Conservation (phyloP, 1,140 invertebrate genomes). For the Drosophila melanica region DNA sequence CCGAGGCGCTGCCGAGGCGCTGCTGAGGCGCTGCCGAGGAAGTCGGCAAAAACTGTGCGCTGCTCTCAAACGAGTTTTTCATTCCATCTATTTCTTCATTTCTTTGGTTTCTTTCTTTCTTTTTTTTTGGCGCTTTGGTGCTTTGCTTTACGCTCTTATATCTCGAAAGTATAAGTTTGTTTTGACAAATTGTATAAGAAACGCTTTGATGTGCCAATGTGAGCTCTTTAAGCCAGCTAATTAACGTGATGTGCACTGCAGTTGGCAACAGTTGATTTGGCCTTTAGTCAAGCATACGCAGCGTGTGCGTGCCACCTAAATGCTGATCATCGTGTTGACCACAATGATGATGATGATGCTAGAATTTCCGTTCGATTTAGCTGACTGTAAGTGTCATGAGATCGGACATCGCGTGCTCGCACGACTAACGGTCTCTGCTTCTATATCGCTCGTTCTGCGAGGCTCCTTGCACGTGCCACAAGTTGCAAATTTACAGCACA, state of each 20-base stretch:
- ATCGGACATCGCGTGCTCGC: conserved; percentile 24
- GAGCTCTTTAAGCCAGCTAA: conserved; percentile 62
- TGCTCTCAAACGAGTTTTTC: conserved; percentile 71
- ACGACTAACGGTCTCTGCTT: conserved; percentile 18
- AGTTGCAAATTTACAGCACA: conserved; percentile 9
- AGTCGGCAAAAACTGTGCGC: conserved; percentile 44
- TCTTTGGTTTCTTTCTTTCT: neutral
- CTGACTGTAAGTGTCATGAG: neutral
- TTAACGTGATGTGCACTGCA: conserved; percentile 46
- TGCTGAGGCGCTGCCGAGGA: conserved; percentile 16
- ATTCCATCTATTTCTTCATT: conserved; percentile 27
- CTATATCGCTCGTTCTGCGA: no score
- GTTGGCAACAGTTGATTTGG: neutral
- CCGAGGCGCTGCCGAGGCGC: conserved; percentile 12
- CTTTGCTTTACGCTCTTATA: conserved; percentile 72
- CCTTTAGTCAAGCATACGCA: conserved; percentile 39
- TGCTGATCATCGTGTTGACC: neutral
- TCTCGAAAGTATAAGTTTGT: conserved; percentile 80
- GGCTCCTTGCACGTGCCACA: conserved; percentile 26
- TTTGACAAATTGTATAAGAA: conserved; percentile 79
- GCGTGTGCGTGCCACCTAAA: conserved; percentile 19
- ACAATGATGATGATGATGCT: neutral
- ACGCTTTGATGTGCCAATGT: conserved; percentile 52
- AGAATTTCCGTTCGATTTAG: conserved; percentile 11
- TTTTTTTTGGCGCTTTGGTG: neutral